Evolutionary conservation across 2,113 vertebrate genomes (phyloP).

Genomic region (Ameiurus melas): DNA sequence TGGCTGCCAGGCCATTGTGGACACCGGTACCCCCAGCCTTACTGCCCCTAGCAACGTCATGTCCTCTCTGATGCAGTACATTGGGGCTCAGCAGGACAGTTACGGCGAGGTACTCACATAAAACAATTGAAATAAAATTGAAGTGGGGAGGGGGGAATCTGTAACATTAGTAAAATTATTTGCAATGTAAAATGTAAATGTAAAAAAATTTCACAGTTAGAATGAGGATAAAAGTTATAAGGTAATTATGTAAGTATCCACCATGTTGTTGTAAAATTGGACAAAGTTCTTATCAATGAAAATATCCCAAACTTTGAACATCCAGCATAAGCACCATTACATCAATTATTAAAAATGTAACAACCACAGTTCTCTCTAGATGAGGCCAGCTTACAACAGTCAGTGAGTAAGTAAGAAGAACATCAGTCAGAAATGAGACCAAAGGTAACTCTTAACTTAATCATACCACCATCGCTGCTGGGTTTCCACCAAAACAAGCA

Average conservation of each 20-base stretch:
- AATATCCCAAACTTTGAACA: background rate
- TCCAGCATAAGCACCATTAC: background rate
- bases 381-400: background rate
- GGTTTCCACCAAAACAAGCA: background rate
- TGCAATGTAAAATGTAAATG: background rate
- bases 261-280: background rate
- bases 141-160: background rate
- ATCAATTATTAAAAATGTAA: background rate
- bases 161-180: background rate
- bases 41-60: slow-evolving; percentile 59
- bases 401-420: background rate
- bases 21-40: slow-evolving; percentile 70
- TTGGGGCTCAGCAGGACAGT: slow-evolving; percentile 64
- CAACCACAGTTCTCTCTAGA: background rate
- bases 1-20: slow-evolving; percentile 70
- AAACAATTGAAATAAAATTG: background rate
- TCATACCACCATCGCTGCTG: background rate
- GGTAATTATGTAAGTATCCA: background rate
- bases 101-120: slow-evolving; percentile 59
- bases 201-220: background rate
- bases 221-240: background rate
- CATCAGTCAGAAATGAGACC: background rate
- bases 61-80: slow-evolving; percentile 58
- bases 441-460: background rate
- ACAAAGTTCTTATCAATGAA: background rate